Percentiles rank a stretch among this genome's conserved stretches.
Evolutionary conservation across 1,140 invertebrate genomes (phyloP).

Genomic region (Diabrotica undecimpunctata): DNA sequence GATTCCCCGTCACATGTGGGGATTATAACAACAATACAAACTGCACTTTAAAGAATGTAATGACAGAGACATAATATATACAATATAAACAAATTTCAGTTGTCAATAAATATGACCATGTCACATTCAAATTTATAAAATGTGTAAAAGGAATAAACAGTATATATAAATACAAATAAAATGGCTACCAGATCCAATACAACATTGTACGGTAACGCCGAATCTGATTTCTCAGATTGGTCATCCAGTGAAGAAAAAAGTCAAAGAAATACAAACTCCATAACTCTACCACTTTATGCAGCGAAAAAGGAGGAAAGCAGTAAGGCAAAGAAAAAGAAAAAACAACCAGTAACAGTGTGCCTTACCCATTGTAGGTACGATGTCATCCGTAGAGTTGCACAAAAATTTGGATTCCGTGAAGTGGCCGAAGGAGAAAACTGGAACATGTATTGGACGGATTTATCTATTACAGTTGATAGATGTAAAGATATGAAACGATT

Average conservation of each 20-base stretch:
- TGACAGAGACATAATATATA: too few relatives aligned
- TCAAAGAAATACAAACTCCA: slow-evolving; percentile 6
- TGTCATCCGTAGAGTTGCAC: slow-evolving; percentile 65
- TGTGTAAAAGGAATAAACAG: slow-evolving; percentile 9
- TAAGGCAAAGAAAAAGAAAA: slow-evolving; percentile 33
- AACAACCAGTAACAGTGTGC: slow-evolving; percentile 56
- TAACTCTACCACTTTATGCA: background rate
- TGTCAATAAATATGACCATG: slow-evolving; percentile 9
- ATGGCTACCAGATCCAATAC: slow-evolving; percentile 34
- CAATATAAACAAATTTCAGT: background rate
- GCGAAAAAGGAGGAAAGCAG: slow-evolving; percentile 8
- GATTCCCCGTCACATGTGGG: too few relatives aligned
- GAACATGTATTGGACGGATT: slow-evolving; percentile 88
- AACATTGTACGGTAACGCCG: slow-evolving; percentile 29
- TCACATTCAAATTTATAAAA: slow-evolving; percentile 17
- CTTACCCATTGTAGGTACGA: slow-evolving; percentile 71
- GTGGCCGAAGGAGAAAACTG: slow-evolving; percentile 76
- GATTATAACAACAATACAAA: background rate
- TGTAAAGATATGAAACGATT: slow-evolving; percentile 87
- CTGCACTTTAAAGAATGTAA: background rate
- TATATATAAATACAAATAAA: slow-evolving; percentile 1
- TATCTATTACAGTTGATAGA: slow-evolving; percentile 74
- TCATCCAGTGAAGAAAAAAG: slow-evolving; percentile 26
- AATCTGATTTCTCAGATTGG: slow-evolving; percentile 33
- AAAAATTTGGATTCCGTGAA: slow-evolving; percentile 73